Evolutionary conservation across 2,797 vertebrate genomes (phyloP).

Genomic region (Hydrophis major): DNA sequence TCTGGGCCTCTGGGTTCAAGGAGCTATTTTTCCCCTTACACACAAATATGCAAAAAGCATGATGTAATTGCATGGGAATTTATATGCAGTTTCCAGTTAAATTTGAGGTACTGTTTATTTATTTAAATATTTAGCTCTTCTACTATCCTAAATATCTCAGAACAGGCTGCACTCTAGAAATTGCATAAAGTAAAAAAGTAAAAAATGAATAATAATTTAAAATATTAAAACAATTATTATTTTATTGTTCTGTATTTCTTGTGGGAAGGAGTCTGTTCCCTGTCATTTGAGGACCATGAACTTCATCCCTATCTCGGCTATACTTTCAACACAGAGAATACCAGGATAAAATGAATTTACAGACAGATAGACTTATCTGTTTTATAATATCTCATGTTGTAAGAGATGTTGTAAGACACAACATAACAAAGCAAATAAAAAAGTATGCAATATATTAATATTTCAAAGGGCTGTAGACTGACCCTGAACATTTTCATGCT

Average conservation of each 20-base stretch:
- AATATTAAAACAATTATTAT: background rate
- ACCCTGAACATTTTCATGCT: constrained; percentile 21
- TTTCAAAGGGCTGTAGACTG: constrained; percentile 22
- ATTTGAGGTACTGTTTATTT: background rate
- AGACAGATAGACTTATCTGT: background rate
- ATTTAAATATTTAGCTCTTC: background rate
- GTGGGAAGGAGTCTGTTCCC: background rate
- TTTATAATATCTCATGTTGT: background rate
- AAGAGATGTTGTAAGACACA: background rate
- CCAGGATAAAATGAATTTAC: background rate
- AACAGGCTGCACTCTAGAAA: background rate
- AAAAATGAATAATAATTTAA: background rate
- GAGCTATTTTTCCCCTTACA: background rate
- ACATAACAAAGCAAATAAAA: background rate
- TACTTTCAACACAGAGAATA: background rate
- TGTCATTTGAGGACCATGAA: background rate
- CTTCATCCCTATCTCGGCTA: background rate
- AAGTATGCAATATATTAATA: constrained; percentile 12
- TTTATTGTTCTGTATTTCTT: background rate
- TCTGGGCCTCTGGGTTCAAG: background rate
- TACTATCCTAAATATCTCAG: background rate
- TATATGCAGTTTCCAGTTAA: background rate
- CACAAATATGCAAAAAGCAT: background rate
- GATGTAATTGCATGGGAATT: background rate
- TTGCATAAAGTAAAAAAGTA: background rate